These are phyloP conservation scores for Sternarchorhynchus goeldii DNA, from an alignment of 2,797 vertebrate species.

Conservation along the genomic window DNA sequence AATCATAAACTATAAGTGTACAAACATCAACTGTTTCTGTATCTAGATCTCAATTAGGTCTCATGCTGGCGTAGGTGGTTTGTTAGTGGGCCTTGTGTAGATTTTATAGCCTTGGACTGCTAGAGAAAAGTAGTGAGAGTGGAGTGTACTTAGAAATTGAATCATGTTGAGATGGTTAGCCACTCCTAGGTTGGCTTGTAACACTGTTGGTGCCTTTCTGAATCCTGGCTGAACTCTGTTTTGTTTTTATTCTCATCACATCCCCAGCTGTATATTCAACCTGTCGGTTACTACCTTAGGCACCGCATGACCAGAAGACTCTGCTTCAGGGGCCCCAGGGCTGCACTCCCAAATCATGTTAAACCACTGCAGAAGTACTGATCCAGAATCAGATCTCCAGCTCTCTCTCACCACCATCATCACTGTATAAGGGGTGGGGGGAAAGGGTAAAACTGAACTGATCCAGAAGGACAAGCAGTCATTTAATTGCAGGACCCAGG, in stretches of 20 bases:
- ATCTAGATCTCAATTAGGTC: too few relatives aligned
- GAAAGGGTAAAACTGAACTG: neutral
- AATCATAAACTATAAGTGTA: slow-evolving; percentile 23
- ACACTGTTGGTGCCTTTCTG: neutral
- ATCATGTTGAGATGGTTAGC: neutral
- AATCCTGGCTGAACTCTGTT: neutral
- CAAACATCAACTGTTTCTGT: slow-evolving; percentile 8
- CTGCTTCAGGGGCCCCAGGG: neutral
- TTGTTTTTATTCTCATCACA: neutral
- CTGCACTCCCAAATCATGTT: neutral
- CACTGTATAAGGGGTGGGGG: neutral
- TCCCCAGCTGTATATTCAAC: neutral
- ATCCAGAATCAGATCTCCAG: slow-evolving; percentile 8
- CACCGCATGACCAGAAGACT: too few relatives aligned
- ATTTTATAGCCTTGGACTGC: too few relatives aligned
- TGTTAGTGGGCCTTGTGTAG: too few relatives aligned
- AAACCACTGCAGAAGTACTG: neutral
- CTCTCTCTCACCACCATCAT: slow-evolving; percentile 8
- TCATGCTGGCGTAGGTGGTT: too few relatives aligned
- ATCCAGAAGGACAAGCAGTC: neutral
- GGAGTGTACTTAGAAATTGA: too few relatives aligned
- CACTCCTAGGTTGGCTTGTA: neutral
- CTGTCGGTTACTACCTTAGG: too few relatives aligned
- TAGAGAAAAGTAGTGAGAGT: neutral
- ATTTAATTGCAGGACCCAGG: slow-evolving; percentile 10